Conservation (phyloP, 2,888 invertebrate species). For the Gonocerus acuteangulatus region DNA sequence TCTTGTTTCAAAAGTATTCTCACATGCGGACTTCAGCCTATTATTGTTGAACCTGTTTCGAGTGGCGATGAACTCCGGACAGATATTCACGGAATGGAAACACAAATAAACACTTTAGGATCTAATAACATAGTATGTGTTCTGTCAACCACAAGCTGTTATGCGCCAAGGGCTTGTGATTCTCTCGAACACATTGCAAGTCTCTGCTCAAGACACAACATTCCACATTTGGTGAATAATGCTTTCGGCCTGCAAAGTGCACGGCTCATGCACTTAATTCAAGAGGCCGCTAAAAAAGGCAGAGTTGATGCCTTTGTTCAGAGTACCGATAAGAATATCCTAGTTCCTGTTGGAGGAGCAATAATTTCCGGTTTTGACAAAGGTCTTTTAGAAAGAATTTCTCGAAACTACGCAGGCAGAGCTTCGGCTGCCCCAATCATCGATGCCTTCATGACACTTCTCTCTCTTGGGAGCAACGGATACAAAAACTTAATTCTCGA, state of each 20-base stretch:
- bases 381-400: conserved; percentile 53
- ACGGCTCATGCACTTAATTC: conserved; percentile 57
- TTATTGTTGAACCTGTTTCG: conserved; percentile 55
- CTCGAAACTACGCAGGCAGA: conserved; percentile 66
- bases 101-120: conserved; percentile 52
- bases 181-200: conserved; percentile 53
- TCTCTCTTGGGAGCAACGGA: conserved; percentile 59
- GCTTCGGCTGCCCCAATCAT: conserved; percentile 63
- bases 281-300: conserved; percentile 55
- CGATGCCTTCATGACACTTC: conserved; percentile 67
- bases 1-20: conserved; percentile 74
- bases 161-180: conserved; percentile 71
- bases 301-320: conserved; percentile 72
- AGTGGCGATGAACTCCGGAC: conserved; percentile 57
- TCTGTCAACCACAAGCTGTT: conserved; percentile 67
- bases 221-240: conserved; percentile 74
- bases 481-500: conserved; percentile 54
- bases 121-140: conserved; percentile 59
- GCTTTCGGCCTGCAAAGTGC: conserved; percentile 73
- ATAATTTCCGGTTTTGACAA: conserved; percentile 64
- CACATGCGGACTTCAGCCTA: conserved; percentile 58
- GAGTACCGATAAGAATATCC: conserved; percentile 75
- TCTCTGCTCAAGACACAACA: conserved; percentile 52
- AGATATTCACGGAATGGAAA: conserved; percentile 53
- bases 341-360: conserved; percentile 80